phyloP scores from a whole-genome alignment of 1,140 invertebrate species.

The Stegodyphus dumicola region DNA sequence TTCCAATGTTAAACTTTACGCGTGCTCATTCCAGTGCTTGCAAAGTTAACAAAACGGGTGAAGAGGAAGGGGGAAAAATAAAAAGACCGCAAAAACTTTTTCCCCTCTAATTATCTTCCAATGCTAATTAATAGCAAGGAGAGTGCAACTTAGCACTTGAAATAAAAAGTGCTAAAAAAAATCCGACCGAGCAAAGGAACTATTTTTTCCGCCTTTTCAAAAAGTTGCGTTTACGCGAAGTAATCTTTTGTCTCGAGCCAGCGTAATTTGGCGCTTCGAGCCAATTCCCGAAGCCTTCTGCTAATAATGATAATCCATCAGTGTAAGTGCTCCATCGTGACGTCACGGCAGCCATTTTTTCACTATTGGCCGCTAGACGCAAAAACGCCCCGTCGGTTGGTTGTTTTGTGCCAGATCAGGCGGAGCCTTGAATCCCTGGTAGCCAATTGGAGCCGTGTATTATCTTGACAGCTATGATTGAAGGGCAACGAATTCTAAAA shows the following conservation, averaged over 20 bases:
- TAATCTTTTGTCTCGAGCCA: constrained; percentile 36
- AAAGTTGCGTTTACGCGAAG: constrained; percentile 32
- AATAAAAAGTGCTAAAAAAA: background rate
- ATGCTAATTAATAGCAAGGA: constrained; percentile 57
- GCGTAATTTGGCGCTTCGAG: constrained; percentile 51
- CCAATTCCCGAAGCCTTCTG: constrained; percentile 47
- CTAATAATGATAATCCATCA: constrained; percentile 62
- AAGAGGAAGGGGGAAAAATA: constrained; percentile 4
- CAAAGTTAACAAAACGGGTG: constrained; percentile 51
- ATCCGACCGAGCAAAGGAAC: background rate
- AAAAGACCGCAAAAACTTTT: constrained; percentile 36
- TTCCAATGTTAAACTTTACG: background rate
- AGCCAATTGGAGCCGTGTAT: constrained; percentile 30
- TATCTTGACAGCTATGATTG: constrained; percentile 57
- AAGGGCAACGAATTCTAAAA: constrained; percentile 61
- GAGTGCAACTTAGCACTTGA: constrained; percentile 42
- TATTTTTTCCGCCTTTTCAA: constrained; percentile 13
- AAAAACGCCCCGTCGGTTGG: constrained; percentile 58
- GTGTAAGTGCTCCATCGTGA: constrained; percentile 53
- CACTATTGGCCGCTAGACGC: constrained; percentile 49
- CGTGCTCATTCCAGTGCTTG: constrained; percentile 38
- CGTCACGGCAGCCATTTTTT: constrained; percentile 58
- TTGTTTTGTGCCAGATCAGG: constrained; percentile 41
- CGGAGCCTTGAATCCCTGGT: constrained; percentile 2
- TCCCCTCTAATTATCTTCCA: constrained; percentile 52